A percentile compares a stretch with the other conserved stretches of the same genome.
Evolutionary conservation across 2,797 vertebrate genomes (phyloP).

Genomic region (Scolopax rusticola): DNA sequence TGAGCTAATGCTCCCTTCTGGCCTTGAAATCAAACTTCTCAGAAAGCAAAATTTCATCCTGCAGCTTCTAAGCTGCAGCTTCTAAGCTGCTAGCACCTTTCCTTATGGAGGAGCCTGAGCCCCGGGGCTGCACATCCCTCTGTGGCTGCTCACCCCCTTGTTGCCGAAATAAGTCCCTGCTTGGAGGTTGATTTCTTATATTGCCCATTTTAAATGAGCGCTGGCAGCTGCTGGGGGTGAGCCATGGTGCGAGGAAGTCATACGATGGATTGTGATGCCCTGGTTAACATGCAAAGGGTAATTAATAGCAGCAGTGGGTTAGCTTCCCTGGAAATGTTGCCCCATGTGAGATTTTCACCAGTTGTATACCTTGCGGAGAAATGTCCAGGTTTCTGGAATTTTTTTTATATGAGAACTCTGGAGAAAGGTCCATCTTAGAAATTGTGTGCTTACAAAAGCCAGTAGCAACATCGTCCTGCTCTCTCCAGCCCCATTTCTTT

Average conservation of each 20-base stretch:
- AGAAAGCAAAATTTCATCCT: not conserved
- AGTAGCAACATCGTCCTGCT: not conserved
- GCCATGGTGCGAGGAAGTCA: not conserved
- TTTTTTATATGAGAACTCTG: not conserved
- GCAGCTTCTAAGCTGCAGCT: not conserved
- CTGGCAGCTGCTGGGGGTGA: not conserved
- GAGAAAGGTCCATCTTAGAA: not conserved
- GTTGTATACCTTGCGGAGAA: not conserved
- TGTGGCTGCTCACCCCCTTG: not conserved
- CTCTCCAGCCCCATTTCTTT: not conserved
- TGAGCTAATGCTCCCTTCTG: conserved; percentile 62
- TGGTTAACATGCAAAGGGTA: not conserved
- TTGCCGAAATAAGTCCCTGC: not conserved
- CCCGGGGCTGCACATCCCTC: not conserved
- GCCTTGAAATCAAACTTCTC: not conserved
- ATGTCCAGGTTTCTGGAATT: not conserved
- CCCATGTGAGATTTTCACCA: not conserved
- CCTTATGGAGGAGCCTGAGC: fast-evolving
- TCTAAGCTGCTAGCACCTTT: not conserved
- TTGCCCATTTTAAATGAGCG: fast-evolving
- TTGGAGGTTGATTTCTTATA: not conserved
- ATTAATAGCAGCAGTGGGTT: fast-evolving
- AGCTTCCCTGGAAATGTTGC: not conserved
- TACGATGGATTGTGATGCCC: not conserved
- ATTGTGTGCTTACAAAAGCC: not conserved